phyloP scores from a whole-genome alignment of 2,888 invertebrate species.

The Lucinisca nassula region DNA sequence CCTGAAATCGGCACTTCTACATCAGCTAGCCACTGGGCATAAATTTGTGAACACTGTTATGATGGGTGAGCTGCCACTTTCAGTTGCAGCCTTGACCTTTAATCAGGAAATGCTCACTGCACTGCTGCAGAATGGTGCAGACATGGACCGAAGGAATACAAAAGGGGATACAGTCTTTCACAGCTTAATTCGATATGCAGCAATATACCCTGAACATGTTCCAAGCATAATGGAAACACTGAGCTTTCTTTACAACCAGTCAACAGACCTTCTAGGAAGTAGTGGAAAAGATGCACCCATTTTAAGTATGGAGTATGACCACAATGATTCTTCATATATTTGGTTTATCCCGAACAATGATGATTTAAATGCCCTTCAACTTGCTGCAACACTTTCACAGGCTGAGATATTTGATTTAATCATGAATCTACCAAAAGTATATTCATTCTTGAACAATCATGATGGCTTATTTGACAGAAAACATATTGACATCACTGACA shows the following conservation, averaged over 20 bases:
- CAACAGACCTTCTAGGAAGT: conserved; percentile 41
- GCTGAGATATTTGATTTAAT: conserved; percentile 73
- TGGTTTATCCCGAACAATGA: conserved; percentile 77
- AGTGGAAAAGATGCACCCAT: not conserved
- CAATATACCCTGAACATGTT: conserved; percentile 73
- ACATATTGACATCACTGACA: conserved; percentile 79
- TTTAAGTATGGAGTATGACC: conserved; percentile 59
- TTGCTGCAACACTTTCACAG: conserved; percentile 74
- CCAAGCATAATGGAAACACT: conserved; percentile 54
- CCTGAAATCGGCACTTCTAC: conserved; percentile 59
- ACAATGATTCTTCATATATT: conserved; percentile 67
- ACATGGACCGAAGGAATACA: conserved; percentile 68
- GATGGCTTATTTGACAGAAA: conserved; percentile 81
- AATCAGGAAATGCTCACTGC: conserved; percentile 59
- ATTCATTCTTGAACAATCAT: conserved; percentile 75
- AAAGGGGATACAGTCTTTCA: conserved; percentile 75
- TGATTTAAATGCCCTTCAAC: conserved; percentile 73
- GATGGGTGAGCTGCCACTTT: conserved; percentile 76
- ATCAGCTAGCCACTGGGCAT: conserved; percentile 62
- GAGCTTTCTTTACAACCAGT: conserved; percentile 50
- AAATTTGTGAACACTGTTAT: conserved; percentile 74
- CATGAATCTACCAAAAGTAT: conserved; percentile 74
- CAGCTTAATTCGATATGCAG: conserved; percentile 71
- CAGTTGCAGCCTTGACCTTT: conserved; percentile 72
- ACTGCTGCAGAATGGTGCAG: conserved; percentile 68